These are phyloP conservation scores for Platygyra sinensis DNA, from an alignment of 64 coral and sea anemone species.

Conservation along the genomic window DNA sequence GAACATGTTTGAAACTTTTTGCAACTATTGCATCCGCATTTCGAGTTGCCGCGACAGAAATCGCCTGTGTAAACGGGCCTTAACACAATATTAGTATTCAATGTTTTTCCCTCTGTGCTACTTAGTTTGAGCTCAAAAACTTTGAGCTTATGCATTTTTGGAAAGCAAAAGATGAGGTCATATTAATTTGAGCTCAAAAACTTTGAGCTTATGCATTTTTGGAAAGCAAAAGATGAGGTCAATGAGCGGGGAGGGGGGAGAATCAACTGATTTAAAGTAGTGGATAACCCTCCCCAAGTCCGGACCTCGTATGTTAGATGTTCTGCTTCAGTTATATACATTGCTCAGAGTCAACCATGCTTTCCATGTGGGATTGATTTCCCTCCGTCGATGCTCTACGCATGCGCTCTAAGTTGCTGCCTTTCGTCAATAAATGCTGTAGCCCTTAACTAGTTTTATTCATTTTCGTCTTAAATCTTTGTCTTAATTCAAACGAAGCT, in stretches of 20 bases:
- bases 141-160: background rate
- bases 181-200: too few species aligned
- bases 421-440: too few species aligned
- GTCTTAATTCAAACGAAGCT: too few species aligned
- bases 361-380: background rate
- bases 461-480: too few species aligned
- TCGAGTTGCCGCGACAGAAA: too few species aligned
- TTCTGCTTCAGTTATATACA: background rate
- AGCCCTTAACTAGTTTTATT: too few species aligned
- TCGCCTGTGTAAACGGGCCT: too few species aligned
- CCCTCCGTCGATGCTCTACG: background rate
- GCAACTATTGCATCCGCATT: too few species aligned
- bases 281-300: constrained; percentile 72
- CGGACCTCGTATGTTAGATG: constrained; percentile 39
- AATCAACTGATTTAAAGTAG: constrained; percentile 44
- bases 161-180: constrained; percentile 17
- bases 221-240: constrained; percentile 13
- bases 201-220: background rate
- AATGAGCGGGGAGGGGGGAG: background rate
- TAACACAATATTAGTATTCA: too few species aligned
- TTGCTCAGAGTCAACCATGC: background rate
- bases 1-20: too few species aligned
- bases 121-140: too few species aligned
- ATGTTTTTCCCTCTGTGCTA: background rate
- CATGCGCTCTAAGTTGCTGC: background rate